Conservation (phyloP, 2,113 vertebrate species). For the Tupaia tana region DNA sequence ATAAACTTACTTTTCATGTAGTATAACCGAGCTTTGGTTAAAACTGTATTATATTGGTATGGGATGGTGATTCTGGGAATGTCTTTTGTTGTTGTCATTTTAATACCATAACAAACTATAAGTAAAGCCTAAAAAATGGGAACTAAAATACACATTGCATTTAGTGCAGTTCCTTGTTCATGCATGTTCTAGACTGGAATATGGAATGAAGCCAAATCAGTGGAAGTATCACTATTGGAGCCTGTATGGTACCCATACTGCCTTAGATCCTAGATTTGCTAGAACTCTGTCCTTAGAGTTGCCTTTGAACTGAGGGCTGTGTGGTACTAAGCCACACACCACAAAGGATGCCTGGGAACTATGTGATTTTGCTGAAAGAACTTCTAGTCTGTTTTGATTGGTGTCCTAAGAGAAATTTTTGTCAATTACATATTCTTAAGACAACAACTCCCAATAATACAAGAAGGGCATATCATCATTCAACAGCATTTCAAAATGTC, state of each 20-base stretch:
- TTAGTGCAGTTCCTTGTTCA: neutral
- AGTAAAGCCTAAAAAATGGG: neutral
- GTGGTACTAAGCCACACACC: fast-evolving
- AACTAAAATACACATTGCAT: neutral
- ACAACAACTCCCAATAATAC: neutral
- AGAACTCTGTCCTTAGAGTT: neutral
- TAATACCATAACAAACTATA: neutral
- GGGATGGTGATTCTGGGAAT: neutral
- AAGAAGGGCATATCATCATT: conserved; percentile 10
- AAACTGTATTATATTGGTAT: conserved; percentile 35
- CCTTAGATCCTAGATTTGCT: neutral
- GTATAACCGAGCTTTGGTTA: neutral
- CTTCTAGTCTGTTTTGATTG: neutral
- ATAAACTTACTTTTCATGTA: conserved; percentile 4
- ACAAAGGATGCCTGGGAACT: neutral
- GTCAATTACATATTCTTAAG: conserved; percentile 14
- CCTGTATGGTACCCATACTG: neutral
- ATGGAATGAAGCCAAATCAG: neutral
- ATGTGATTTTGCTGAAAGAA: neutral
- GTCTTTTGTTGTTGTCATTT: neutral
- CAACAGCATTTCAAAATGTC: neutral
- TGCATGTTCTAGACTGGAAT: neutral
- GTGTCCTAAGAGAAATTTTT: neutral
- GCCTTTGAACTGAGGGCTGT: neutral
- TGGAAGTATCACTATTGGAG: neutral